Base-by-base conservation (phyloP, 2,797 vertebrate species). In the Poeciliopsis turneri region DNA sequence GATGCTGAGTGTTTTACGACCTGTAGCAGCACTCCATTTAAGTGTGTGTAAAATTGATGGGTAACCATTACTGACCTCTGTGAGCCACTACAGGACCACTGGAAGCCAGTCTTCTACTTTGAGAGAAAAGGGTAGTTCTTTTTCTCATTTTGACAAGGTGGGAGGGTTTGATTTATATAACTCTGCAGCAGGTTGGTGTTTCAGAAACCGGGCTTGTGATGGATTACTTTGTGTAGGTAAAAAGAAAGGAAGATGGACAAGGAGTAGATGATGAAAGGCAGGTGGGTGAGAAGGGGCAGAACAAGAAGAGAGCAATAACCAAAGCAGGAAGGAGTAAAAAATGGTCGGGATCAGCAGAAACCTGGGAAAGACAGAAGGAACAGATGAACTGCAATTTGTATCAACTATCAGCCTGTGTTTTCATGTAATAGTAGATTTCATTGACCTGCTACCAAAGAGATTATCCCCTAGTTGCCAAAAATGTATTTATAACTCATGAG, bases 1-100 rank as follows among this genome's bases (percentile, higher is more conserved):
- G 94, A 94, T 90, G 92, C 92, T 88, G 86, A 78, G 89, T 88
- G 90, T 93, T 96, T 95, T 93, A 96, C 39, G 88, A 87, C 89
- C 90, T 89, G 93, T 81, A 88, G 89, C 82, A 25, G 88, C 92
- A 92, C 94, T 96, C 90, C 89, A 80, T 95, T 94, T 93, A 95
- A 95, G 93, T 93, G 92, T 91, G 90, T 93, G 91, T 95, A 87
- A 95, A 94, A 95, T 94, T 94, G 93, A 95, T 92, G 87, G 92
- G 76, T 80, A 66, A 78, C 91, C 85, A 90, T 94, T 94, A 94
- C 90, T 95, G 93, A 94, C 94, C 94, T 90, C 90, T 92, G 91
- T 87, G 15, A 87, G 89, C 86, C 84, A 75, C 80, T n/a, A 79
- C 87, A 76, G 85, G 82, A 77, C 36, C 64, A 39, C 87, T 84